Conservation (phyloP, 1,140 invertebrate genomes). For the Tribolium madens region DNA sequence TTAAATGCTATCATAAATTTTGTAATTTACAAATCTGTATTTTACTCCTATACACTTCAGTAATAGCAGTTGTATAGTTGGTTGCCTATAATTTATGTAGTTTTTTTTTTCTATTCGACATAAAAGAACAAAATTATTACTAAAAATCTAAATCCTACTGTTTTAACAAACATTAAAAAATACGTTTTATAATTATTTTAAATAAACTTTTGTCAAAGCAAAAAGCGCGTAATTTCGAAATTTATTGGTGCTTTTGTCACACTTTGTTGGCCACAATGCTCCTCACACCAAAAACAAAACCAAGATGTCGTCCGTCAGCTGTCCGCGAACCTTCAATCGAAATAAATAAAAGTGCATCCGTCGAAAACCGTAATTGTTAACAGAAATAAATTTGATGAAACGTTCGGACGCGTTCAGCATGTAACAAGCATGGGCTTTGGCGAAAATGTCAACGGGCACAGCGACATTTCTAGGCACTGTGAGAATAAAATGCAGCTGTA, state of each 20-base stretch:
- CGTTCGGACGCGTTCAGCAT: slow-evolving; percentile 48
- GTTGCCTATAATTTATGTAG: too few species aligned
- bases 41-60: too few species aligned
- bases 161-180: too few species aligned
- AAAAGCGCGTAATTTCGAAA: background rate
- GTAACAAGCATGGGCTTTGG: slow-evolving; percentile 60
- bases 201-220: too few species aligned
- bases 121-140: too few species aligned
- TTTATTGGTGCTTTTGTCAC: background rate
- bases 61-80: too few species aligned
- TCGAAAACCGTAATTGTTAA: background rate
- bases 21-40: too few species aligned
- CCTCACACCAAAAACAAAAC: background rate
- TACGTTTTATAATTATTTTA: too few species aligned
- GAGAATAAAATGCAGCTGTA: slow-evolving; percentile 60
- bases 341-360: slow-evolving; percentile 27
- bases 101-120: too few species aligned
- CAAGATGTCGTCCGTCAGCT: slow-evolving; percentile 26
- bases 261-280: background rate
- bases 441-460: slow-evolving; percentile 56
- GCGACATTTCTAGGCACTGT: slow-evolving; percentile 59
- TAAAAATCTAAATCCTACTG: too few species aligned
- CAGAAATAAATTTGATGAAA: background rate
- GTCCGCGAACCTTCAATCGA: slow-evolving; percentile 8
- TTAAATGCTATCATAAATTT: too few species aligned